phyloP scores from a whole-genome alignment of 2,113 vertebrate species.

The Thalassoma bifasciatum region DNA sequence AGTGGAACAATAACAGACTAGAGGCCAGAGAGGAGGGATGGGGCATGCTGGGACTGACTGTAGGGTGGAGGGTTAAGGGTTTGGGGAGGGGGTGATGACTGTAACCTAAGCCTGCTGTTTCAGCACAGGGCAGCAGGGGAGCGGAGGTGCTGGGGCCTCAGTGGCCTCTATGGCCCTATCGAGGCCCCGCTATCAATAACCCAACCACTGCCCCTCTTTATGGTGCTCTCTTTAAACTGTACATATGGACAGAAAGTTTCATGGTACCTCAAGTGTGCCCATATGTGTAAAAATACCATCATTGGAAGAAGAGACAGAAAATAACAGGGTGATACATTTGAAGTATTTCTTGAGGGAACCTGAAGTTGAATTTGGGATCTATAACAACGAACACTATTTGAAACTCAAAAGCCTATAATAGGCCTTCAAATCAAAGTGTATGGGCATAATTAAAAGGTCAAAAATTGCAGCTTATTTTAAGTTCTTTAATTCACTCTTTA shows the following conservation, averaged over 20 bases:
- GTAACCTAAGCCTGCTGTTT: constrained; percentile 90
- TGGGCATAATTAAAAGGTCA: too few relatives aligned
- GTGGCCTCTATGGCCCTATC: constrained; percentile 66
- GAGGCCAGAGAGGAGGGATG: constrained; percentile 66
- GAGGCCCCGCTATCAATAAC: constrained; percentile 81
- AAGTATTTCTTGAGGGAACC: background rate
- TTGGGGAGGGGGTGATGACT: constrained; percentile 69
- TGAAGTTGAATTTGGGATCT: background rate
- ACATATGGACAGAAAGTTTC: constrained; percentile 36
- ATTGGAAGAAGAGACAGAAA: background rate
- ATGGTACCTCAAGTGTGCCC: background rate
- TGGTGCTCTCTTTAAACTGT: constrained; percentile 44
- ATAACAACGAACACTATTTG: background rate
- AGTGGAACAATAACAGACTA: constrained; percentile 91
- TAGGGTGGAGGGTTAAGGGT: constrained; percentile 32
- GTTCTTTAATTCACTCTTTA: too few relatives aligned
- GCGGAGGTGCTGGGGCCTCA: constrained; percentile 77
- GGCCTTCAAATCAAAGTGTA: too few relatives aligned
- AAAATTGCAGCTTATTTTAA: too few relatives aligned
- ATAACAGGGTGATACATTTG: background rate
- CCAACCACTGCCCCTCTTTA: constrained; percentile 55
- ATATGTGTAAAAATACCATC: background rate
- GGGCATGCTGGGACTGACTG: constrained; percentile 54
- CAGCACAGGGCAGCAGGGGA: constrained; percentile 86
- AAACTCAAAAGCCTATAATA: too few relatives aligned